Evolutionary conservation across 1,140 invertebrate species (phyloP).

Genomic region (Dysdera silvatica): DNA sequence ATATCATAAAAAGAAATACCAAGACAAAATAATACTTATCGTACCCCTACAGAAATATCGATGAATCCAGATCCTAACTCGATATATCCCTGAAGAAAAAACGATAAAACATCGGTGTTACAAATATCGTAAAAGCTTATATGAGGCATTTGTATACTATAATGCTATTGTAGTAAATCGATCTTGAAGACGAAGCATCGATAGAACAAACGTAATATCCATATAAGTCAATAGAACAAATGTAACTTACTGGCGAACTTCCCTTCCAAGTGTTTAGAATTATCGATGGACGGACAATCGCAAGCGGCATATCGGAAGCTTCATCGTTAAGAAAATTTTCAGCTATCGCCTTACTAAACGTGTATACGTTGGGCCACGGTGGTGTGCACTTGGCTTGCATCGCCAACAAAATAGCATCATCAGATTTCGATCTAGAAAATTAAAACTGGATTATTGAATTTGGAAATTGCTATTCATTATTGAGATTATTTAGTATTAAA

Average conservation of each 20-base stretch:
- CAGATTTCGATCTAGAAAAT: no score
- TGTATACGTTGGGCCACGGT: slow-evolving; percentile 75
- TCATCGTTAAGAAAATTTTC: slow-evolving; percentile 66
- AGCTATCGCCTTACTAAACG: slow-evolving; percentile 71
- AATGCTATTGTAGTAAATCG: no score
- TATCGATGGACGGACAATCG: slow-evolving; percentile 83
- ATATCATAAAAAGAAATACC: no score
- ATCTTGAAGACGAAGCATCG: no score
- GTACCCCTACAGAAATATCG: slow-evolving; percentile 2
- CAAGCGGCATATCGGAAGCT: slow-evolving; percentile 52
- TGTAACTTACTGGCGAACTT: not conserved
- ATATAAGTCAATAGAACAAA: not conserved
- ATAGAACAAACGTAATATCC: no score
- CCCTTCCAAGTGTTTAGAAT: slow-evolving; percentile 49
- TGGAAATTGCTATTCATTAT: no score
- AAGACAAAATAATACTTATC: slow-evolving; percentile 4
- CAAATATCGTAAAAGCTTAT: no score
- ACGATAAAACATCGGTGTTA: not conserved
- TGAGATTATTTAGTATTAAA: no score
- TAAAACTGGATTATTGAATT: no score
- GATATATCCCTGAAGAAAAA: slow-evolving; percentile 11
- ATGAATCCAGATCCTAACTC: slow-evolving; percentile 17
- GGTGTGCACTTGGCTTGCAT: slow-evolving; percentile 45
- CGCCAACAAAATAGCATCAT: no score
- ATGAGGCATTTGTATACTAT: no score